Conservation (phyloP, 2,797 vertebrate genomes). For the Crenuchus spilurus region DNA sequence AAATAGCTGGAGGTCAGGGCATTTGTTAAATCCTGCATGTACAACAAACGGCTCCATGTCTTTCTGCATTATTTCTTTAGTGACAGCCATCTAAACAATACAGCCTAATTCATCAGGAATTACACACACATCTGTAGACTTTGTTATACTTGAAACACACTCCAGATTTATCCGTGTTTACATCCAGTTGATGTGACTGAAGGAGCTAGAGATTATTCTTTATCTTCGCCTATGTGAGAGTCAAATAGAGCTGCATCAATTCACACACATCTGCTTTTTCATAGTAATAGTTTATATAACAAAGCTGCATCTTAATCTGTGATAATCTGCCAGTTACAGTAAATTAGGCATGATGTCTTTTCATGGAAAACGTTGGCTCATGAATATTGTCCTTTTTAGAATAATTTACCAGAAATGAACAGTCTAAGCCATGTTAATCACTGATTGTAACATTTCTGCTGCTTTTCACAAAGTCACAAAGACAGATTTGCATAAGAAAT, state of each 20-base stretch:
- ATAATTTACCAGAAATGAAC: not conserved
- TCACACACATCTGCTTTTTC: not conserved
- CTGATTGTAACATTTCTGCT: not conserved
- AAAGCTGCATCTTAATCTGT: conserved; percentile 38
- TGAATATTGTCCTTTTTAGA: conserved; percentile 9
- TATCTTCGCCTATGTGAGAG: conserved; percentile 36
- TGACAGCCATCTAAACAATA: conserved; percentile 44
- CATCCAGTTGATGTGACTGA: conserved; percentile 55
- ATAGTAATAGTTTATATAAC: conserved; percentile 25
- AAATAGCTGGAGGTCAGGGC: conserved; percentile 4
- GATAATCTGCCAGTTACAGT: conserved; percentile 21
- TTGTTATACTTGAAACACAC: conserved; percentile 59
- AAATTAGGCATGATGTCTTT: conserved; percentile 24
- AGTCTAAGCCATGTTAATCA: not conserved
- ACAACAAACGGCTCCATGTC: not conserved
- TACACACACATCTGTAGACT: conserved; percentile 50
- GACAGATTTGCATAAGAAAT: not conserved
- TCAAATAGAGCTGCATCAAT: conserved; percentile 40
- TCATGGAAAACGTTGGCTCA: not conserved
- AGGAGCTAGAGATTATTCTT: conserved; percentile 33
- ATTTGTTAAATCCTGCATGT: not conserved
- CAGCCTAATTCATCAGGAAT: conserved; percentile 45
- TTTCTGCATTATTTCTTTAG: conserved; percentile 33
- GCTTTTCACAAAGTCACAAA: conserved; percentile 7
- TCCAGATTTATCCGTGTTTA: conserved; percentile 56